Percentiles rank a stretch among this genome's conserved stretches.
Conservation (phyloP, 2,797 vertebrate genomes). For the Monodelphis domestica region DNA sequence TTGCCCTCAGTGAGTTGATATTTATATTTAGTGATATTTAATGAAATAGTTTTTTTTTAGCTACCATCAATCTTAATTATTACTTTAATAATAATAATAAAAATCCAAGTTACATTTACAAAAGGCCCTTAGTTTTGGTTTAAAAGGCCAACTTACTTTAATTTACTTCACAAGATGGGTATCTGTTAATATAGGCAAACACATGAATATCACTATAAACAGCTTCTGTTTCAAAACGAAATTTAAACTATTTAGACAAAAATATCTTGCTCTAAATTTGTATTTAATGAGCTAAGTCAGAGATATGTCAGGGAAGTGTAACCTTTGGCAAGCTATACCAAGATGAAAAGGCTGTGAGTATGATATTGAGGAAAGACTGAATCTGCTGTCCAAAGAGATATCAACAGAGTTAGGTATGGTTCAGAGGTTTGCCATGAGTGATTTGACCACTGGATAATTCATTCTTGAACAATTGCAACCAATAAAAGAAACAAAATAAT, state of each 20-base stretch:
- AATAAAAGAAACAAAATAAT: neutral
- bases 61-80: constrained; percentile 44
- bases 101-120: constrained; percentile 24
- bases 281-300: neutral
- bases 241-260: neutral
- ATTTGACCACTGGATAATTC: neutral
- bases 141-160: neutral
- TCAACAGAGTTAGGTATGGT: neutral
- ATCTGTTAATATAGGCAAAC: neutral
- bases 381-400: neutral
- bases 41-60: constrained; percentile 41
- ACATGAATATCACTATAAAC: neutral
- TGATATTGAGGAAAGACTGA: neutral
- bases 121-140: neutral
- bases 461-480: neutral
- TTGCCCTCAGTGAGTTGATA: constrained; percentile 1
- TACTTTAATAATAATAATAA: constrained; percentile 21
- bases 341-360: neutral
- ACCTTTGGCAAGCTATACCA: neutral
- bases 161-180: neutral
- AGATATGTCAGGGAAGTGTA: neutral
- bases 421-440: neutral
- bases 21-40: constrained; percentile 42
- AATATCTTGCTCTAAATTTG: too few relatives aligned
- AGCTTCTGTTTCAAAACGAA: neutral